Evolutionary conservation across 2,797 vertebrate genomes (phyloP).

Genomic region (Smutsia temminckii): DNA sequence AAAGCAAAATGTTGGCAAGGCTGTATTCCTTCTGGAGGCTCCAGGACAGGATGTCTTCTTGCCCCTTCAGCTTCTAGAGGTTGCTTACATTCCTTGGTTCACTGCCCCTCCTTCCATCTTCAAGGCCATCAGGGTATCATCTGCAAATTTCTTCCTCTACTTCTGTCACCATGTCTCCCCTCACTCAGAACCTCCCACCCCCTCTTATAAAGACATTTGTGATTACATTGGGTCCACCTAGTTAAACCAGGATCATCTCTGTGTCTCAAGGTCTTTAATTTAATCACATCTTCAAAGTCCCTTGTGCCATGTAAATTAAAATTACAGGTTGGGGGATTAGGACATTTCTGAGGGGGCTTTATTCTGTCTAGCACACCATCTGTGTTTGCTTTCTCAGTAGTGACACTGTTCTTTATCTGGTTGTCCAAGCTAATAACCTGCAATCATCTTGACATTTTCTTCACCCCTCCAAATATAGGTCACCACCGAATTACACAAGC

Average conservation of each 20-base stretch:
- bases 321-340: not conserved
- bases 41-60: not conserved
- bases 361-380: not conserved
- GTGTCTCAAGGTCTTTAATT: not conserved
- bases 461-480: not conserved
- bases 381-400: not conserved
- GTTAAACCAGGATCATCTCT: not conserved
- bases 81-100: not conserved
- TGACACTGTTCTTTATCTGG: not conserved
- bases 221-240: not conserved
- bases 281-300: not conserved
- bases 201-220: not conserved
- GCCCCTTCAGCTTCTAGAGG: not conserved
- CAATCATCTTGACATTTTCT: not conserved
- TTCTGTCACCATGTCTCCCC: not conserved
- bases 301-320: not conserved
- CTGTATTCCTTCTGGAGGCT: not conserved
- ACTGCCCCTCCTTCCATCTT: not conserved
- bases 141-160: not conserved
- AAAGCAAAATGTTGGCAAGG: not conserved
- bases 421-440: not conserved
- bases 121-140: not conserved
- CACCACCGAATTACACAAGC: not conserved
- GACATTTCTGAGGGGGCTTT: not conserved
- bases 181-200: not conserved